Percentiles rank a stretch among this genome's conserved stretches.
phyloP scores from a whole-genome alignment of 2,888 invertebrate genomes.

The Carcina quercana region DNA sequence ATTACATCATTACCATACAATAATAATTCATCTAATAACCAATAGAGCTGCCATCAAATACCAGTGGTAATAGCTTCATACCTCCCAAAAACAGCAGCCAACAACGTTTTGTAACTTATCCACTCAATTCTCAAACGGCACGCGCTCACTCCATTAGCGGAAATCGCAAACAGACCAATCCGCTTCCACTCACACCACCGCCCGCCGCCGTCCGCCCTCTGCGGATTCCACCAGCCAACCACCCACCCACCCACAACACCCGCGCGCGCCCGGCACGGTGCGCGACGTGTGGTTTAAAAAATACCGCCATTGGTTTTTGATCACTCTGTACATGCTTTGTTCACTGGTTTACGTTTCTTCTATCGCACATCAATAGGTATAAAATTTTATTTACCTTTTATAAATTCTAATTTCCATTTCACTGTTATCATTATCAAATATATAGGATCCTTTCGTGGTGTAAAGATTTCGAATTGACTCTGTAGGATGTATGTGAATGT shows the following conservation, averaged over 20 bases:
- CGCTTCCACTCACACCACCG: conserved; percentile 9
- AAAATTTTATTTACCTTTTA: too few relatives aligned
- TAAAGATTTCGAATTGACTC: too few relatives aligned
- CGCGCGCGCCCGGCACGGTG: conserved; percentile 4
- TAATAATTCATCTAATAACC: too few relatives aligned
- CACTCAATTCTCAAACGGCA: conserved; percentile 12
- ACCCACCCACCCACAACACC: neutral
- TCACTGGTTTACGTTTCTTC: too few relatives aligned
- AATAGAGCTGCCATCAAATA: too few relatives aligned
- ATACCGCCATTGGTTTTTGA: conserved; percentile 2
- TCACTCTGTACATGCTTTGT: conserved; percentile 3
- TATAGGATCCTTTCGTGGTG: too few relatives aligned
- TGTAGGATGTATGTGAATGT: too few relatives aligned
- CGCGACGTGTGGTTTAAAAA: conserved; percentile 13
- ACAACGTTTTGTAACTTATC: conserved; percentile 7
- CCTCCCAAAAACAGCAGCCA: neutral
- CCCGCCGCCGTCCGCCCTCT: too few relatives aligned
- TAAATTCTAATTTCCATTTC: too few relatives aligned
- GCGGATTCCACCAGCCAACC: conserved; percentile 2
- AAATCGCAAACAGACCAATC: conserved; percentile 18
- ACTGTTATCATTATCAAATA: too few relatives aligned
- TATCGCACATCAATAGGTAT: too few relatives aligned
- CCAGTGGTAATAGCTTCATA: neutral
- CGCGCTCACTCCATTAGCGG: conserved; percentile 15
- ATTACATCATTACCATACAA: too few relatives aligned